Conservation (phyloP, 1,140 invertebrate genomes). For the Ceratina calcarata region DNA sequence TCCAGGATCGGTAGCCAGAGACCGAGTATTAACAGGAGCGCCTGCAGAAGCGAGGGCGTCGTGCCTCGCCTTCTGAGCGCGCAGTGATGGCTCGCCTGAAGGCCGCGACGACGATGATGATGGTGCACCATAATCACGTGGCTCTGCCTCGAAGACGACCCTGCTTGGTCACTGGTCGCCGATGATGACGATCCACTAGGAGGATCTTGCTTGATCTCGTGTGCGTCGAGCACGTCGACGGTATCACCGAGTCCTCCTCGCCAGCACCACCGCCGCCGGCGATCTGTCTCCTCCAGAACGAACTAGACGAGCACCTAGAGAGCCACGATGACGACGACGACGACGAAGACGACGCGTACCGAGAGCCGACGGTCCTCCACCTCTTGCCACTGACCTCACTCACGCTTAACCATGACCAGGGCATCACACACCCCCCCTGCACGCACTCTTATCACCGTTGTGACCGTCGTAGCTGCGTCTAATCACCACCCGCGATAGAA, state of each 20-base stretch:
- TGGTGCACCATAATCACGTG: conserved; percentile 71
- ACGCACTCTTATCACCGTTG: conserved; percentile 60
- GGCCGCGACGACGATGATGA: conserved; percentile 63
- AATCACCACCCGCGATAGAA: conserved; percentile 51
- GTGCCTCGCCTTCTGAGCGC: conserved; percentile 49
- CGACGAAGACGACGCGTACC: conserved; percentile 51
- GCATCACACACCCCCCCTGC: conserved; percentile 74
- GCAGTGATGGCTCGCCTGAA: conserved; percentile 59
- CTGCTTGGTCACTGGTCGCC: conserved; percentile 52
- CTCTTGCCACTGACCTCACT: conserved; percentile 76
- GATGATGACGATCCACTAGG: neutral
- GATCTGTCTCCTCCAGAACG: conserved; percentile 38
- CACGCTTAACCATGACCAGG: conserved; percentile 77
- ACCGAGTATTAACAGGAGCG: conserved; percentile 74
- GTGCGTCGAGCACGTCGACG: conserved; percentile 29
- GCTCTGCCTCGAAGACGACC: conserved; percentile 52
- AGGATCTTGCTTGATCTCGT: conserved; percentile 11
- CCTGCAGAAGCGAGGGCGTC: conserved; percentile 64
- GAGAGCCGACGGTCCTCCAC: conserved; percentile 62
- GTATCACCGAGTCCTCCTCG: conserved; percentile 31
- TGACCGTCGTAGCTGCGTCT: conserved; percentile 48
- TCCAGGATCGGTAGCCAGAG: conserved; percentile 74
- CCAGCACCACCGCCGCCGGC: conserved; percentile 25
- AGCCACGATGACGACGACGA: conserved; percentile 31
- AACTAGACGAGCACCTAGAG: conserved; percentile 45